These are phyloP conservation scores for Tetranychus truncatus DNA, from an alignment of 2,888 invertebrate genomes.

Conservation along the genomic window DNA sequence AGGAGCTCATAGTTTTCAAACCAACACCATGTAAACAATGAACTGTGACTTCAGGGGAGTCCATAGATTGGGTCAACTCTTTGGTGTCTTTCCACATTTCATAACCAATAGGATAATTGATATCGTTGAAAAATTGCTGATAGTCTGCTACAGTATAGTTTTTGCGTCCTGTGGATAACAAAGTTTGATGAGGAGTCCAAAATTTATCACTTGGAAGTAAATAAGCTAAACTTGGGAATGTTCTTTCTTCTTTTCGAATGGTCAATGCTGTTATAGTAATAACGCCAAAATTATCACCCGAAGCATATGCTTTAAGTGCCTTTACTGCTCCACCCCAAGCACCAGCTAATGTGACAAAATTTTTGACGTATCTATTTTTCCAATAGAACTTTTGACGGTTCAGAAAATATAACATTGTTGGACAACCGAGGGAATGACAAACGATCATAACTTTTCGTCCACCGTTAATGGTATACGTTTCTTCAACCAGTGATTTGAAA, in stretches of 20 bases:
- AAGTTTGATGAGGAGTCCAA: background rate
- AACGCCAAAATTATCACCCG: constrained; percentile 82
- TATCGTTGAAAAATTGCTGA: constrained; percentile 48
- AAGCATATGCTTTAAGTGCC: constrained; percentile 69
- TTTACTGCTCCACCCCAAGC: constrained; percentile 94
- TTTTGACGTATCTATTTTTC: constrained; percentile 72
- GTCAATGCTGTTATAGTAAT: constrained; percentile 57
- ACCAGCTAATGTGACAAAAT: constrained; percentile 65
- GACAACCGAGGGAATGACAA: constrained; percentile 95
- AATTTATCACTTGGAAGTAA: constrained; percentile 55
- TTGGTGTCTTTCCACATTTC: constrained; percentile 70
- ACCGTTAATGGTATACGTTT: constrained; percentile 57
- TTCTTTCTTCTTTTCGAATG: constrained; percentile 45
- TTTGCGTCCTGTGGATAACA: constrained; percentile 31
- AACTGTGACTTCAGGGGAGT: constrained; percentile 64
- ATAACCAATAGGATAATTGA: constrained; percentile 63
- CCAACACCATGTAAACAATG: constrained; percentile 38
- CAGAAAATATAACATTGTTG: constrained; percentile 62
- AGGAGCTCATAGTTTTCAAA: constrained; percentile 31
- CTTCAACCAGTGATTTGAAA: constrained; percentile 60
- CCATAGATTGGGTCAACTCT: constrained; percentile 48
- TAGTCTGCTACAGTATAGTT: constrained; percentile 63
- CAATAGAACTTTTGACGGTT: constrained; percentile 57
- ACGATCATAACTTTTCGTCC: constrained; percentile 59
- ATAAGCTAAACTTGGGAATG: constrained; percentile 88